Conservation (phyloP, 1,140 invertebrate genomes). For the Danaus melanippus region DNA sequence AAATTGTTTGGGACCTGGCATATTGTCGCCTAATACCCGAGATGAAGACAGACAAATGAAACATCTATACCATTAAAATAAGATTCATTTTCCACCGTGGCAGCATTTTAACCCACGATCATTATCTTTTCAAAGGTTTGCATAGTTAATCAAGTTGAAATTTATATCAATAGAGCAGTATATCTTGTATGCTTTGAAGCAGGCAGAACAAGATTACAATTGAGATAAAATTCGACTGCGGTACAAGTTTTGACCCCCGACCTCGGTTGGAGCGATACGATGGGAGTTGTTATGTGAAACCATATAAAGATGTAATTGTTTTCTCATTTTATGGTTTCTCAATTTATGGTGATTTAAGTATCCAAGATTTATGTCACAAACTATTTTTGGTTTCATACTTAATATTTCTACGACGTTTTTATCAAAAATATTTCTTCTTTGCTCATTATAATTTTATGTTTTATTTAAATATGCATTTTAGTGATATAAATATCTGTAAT, state of each 20-base stretch:
- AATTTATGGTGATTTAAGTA: too few species aligned
- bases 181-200: conserved; percentile 40
- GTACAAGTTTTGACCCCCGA: conserved; percentile 28
- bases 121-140: conserved; percentile 17
- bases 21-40: too few species aligned
- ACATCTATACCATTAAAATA: conserved; percentile 12
- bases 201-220: conserved; percentile 48
- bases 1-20: too few species aligned
- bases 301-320: too few species aligned
- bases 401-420: too few species aligned
- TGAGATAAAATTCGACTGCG: conserved; percentile 44
- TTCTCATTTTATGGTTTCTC: too few species aligned
- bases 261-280: conserved; percentile 11
- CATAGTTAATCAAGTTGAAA: conserved; percentile 21
- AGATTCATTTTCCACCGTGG: conserved; percentile 3
- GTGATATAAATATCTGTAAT: too few species aligned
- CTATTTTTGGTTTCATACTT: too few species aligned
- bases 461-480: too few species aligned
- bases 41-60: conserved; percentile 2
- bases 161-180: conserved; percentile 36
- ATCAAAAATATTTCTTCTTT: too few species aligned
- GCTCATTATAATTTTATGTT: too few species aligned
- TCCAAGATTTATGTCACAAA: too few species aligned
- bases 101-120: conserved; percentile 7
- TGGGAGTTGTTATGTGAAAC: neutral